These are phyloP conservation scores for Pelvicachromis taeniatus DNA, from an alignment of 2,113 vertebrate species.

Conservation along the genomic window DNA sequence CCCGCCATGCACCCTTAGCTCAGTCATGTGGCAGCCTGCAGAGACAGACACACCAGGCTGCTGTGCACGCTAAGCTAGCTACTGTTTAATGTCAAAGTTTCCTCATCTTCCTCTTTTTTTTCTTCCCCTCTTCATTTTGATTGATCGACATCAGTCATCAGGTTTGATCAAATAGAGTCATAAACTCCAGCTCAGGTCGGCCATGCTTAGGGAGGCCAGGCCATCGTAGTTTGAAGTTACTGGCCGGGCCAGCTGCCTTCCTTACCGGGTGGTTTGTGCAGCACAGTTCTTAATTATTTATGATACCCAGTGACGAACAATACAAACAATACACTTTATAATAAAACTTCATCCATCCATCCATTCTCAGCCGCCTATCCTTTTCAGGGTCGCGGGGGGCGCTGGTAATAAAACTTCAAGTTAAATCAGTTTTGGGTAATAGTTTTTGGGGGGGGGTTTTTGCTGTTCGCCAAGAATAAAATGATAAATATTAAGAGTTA, in stretches of 20 bases:
- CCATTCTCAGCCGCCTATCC: too few relatives aligned
- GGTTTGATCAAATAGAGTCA: neutral
- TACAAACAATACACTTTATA: neutral
- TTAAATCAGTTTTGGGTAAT: neutral
- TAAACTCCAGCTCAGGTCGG: neutral
- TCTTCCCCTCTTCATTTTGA: neutral
- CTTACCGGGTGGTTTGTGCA: neutral
- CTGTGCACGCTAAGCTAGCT: neutral
- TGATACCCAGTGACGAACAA: accelerated
- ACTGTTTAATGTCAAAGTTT: neutral
- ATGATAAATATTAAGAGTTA: neutral
- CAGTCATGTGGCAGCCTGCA: neutral
- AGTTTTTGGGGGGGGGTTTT: accelerated
- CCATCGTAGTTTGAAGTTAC: neutral
- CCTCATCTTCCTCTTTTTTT: neutral
- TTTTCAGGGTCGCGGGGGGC: too few relatives aligned
- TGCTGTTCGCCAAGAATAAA: accelerated
- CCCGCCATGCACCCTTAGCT: accelerated
- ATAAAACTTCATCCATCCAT: accelerated
- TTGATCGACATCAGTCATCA: neutral
- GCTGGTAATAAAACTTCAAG: too few relatives aligned
- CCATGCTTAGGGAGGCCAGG: accelerated
- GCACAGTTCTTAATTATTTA: neutral
- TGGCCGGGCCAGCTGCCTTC: neutral
- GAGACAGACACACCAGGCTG: neutral